Evolutionary conservation across 2,797 vertebrate genomes (phyloP).

Genomic region (Malurus splendens): DNA sequence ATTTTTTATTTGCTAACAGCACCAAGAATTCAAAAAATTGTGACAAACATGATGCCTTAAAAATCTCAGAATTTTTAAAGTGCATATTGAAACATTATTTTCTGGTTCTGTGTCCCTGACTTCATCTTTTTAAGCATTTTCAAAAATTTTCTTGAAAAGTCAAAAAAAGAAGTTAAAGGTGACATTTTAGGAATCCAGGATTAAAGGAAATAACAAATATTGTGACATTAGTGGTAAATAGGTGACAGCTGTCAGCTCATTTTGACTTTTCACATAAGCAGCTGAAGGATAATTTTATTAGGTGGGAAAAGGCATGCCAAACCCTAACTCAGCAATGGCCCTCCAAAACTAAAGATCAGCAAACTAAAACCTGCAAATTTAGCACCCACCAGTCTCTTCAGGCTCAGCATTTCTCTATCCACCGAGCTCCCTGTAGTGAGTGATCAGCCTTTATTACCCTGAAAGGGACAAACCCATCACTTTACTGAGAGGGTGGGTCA

Average conservation of each 20-base stretch:
- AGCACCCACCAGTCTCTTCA: not conserved
- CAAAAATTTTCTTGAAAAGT: not conserved
- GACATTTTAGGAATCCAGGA: not conserved
- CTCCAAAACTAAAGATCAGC: not conserved
- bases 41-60: not conserved
- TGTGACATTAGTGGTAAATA: not conserved
- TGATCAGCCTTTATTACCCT: not conserved
- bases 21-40: not conserved
- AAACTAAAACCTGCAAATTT: not conserved
- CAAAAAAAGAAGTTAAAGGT: not conserved
- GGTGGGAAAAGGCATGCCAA: not conserved
- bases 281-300: not conserved
- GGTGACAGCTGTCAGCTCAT: not conserved
- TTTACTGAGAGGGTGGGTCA: not conserved
- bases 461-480: not conserved
- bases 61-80: not conserved
- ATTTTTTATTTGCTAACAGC: not conserved
- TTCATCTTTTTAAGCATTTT: not conserved
- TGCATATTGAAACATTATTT: not conserved
- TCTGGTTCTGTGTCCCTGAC: not conserved
- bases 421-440: accelerated
- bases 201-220: not conserved
- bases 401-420: not conserved
- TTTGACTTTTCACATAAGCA: not conserved
- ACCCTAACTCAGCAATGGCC: not conserved